Percentiles rank a stretch among this genome's conserved stretches.
Evolutionary conservation across 2,113 vertebrate genomes (phyloP).

Genomic region (Alouatta palliata): DNA sequence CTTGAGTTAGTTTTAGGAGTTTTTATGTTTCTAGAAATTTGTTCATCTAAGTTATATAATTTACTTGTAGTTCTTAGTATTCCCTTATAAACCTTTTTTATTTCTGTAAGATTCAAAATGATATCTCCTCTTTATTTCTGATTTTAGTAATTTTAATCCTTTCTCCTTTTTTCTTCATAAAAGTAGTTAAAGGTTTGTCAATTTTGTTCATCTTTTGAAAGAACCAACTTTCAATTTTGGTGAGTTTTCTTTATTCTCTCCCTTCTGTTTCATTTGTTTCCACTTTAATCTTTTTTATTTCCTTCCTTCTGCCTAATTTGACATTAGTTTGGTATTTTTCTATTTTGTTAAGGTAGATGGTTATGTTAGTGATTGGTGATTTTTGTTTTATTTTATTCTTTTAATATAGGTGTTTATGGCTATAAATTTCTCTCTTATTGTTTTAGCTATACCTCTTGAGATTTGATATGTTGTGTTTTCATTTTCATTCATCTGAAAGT

Average conservation of each 20-base stretch:
- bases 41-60: not conserved
- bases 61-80: not conserved
- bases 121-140: not conserved
- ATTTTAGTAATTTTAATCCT: not conserved
- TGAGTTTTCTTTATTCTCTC: not conserved
- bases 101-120: not conserved
- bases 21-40: conserved; percentile 22
- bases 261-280: not conserved
- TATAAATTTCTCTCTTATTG: not conserved
- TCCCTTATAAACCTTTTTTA: not conserved
- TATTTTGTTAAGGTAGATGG: not conserved
- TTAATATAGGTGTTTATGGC: not conserved
- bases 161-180: not conserved
- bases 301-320: not conserved
- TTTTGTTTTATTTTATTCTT: not conserved
- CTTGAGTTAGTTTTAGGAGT: not conserved
- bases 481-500: conserved; percentile 6
- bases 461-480: not conserved
- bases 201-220: not conserved
- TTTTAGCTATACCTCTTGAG: not conserved
- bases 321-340: not conserved
- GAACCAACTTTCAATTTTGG: not conserved
- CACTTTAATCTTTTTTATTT: not conserved
- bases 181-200: not conserved
- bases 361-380: not conserved